A percentile compares a stretch with the other conserved stretches of the same genome.
Evolutionary conservation across 2,797 vertebrate species (phyloP).

Genomic region (Artibeus jamaicensis): DNA sequence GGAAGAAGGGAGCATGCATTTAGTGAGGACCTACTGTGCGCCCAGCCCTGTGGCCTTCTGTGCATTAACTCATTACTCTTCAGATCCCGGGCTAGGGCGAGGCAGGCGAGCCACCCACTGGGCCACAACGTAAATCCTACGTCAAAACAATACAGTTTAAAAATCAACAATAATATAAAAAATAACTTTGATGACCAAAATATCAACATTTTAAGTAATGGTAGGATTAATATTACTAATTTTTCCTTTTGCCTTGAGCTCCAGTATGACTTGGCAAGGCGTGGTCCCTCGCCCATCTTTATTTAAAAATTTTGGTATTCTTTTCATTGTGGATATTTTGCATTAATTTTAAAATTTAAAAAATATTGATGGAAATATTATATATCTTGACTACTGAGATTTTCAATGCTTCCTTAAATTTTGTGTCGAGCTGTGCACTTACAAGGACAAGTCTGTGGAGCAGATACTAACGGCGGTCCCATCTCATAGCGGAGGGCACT

Average conservation of each 20-base stretch:
- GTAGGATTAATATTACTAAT: not conserved
- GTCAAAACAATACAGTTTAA: not conserved
- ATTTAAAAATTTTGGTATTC: not conserved
- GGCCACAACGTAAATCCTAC: not conserved
- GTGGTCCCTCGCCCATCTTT: not conserved
- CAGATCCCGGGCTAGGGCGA: not conserved
- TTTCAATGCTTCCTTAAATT: not conserved
- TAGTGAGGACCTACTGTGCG: not conserved
- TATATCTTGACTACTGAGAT: not conserved
- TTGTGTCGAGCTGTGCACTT: not conserved
- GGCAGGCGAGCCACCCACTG: rapidly evolving
- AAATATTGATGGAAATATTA: not conserved
- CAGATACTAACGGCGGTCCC: not conserved
- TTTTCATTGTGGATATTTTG: not conserved
- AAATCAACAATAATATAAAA: not conserved
- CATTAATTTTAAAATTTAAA: not conserved
- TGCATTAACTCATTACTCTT: not conserved
- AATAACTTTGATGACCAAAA: not conserved
- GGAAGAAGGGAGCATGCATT: not conserved
- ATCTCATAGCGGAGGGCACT: not conserved
- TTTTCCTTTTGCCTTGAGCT: not conserved
- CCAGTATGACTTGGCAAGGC: not conserved
- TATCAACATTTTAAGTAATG: not conserved
- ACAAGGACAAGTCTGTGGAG: too few species aligned
- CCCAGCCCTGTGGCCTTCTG: too few species aligned